Evolutionary conservation across 2,113 vertebrate genomes (phyloP).

Genomic region (Aegotheles bennettii): DNA sequence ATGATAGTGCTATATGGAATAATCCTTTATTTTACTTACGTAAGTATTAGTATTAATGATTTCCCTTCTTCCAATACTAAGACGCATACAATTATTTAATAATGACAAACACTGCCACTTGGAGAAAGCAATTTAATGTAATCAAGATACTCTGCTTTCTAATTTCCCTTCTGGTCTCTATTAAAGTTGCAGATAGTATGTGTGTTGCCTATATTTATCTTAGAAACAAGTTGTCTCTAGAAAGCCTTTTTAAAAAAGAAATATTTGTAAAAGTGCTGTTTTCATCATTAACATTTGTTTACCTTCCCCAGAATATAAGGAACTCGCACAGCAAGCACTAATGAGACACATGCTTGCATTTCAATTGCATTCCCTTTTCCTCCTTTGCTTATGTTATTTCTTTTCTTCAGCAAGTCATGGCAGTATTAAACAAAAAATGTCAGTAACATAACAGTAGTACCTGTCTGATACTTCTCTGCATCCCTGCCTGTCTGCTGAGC

Average conservation of each 20-base stretch:
- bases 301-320: neutral
- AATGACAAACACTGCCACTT: neutral
- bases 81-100: neutral
- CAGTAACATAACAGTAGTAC: neutral
- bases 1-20: neutral
- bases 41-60: neutral
- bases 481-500: neutral
- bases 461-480: neutral
- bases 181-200: neutral
- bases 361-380: neutral
- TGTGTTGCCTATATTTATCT: neutral
- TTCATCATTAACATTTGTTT: neutral
- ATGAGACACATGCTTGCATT: neutral
- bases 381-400: neutral
- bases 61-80: neutral
- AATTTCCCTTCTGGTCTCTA: neutral
- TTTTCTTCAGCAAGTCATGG: neutral
- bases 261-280: neutral
- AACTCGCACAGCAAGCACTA: rapidly evolving
- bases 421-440: neutral
- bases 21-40: neutral
- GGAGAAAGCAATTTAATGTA: neutral
- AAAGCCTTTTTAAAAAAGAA: neutral
- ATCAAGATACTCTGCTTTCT: neutral
- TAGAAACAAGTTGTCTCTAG: neutral